Base-by-base conservation (phyloP, 2,888 invertebrate species). In the Heteromyza rotundicornis region DNA sequence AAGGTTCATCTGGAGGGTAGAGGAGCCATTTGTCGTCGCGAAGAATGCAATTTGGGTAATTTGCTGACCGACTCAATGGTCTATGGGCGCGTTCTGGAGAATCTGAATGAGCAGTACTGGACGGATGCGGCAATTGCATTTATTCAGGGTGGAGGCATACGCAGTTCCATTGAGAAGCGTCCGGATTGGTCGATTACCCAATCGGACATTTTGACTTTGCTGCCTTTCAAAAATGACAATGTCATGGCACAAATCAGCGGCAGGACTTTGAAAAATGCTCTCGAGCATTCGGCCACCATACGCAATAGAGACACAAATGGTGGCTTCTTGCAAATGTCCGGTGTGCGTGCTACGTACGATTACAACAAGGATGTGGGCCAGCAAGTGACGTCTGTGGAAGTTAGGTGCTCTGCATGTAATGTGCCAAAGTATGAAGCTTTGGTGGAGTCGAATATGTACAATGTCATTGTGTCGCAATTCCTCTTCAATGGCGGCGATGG, bases 21-120 rank as follows among this genome's bases (percentile, higher is more conserved):
- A 5, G 72, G 82, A 2, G 74, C 80, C 24, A 79, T 82, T 1
- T 96, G 96, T 76, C 86, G 94, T 44, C 74, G 85, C 23, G 68
- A 70, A 36, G 96, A 96, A 82, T 96, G 96, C 77, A 95, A 94
- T 79, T 83, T 95, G 71, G 96, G 95, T 2, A 94, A 94, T 80
- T 80, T 95, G 19, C 85, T 94, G 58, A 84, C 92, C 0, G 95
- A 95, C 74, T 88, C 94, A 0, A 87, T 92, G 81, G 84, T 93
- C 1, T 85, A 87, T 72, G 76, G 77, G n/a, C 69, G 82, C 1
- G 87, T 87, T 67, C 82, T 85, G 2, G 70, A 73, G 20, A 70
- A 82, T 20, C 68, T 66, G 40, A 76, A 74, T 14, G 76, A 77
- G 5, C 67, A 63, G 16, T 87, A 87, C 44, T 95, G 95, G 95